Conservation (phyloP, 2,888 invertebrate genomes). For the Drosophila nigricruria region DNA sequence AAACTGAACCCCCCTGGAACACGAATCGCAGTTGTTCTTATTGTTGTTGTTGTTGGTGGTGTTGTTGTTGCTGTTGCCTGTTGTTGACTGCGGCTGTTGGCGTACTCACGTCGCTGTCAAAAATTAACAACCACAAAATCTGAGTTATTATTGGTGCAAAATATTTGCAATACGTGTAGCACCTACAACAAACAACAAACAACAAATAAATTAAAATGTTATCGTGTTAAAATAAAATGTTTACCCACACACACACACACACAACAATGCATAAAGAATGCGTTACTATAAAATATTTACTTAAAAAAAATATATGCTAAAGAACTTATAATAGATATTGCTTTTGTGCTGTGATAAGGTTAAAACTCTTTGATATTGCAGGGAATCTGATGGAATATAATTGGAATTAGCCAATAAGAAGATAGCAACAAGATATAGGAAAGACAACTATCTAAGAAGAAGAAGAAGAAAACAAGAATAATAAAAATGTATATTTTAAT, state of each 20-base stretch:
- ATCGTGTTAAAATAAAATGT: constrained; percentile 28
- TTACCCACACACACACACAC: constrained; percentile 5
- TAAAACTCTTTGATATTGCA: not conserved
- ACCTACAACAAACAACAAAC: constrained; percentile 15
- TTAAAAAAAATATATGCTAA: not conserved
- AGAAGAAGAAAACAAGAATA: no score
- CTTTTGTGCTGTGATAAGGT: not conserved
- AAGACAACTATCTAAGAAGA: no score
- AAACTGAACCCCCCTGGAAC: constrained; percentile 16
- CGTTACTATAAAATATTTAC: constrained; percentile 5
- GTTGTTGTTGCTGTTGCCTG: constrained; percentile 17
- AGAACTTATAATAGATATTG: not conserved
- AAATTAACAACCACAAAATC: constrained; percentile 76
- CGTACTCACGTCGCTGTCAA: constrained; percentile 68
- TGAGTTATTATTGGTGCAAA: constrained; percentile 72
- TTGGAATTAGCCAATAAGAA: no score
- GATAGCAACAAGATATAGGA: no score
- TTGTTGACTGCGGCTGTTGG: constrained; percentile 68
- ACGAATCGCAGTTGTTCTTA: constrained; percentile 27
- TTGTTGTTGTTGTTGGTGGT: constrained; percentile 14
- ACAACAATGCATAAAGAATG: constrained; percentile 3
- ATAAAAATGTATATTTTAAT: no score
- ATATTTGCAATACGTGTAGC: constrained; percentile 50
- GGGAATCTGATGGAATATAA: not conserved
- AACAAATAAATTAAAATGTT: constrained; percentile 33